These are phyloP conservation scores for Palythoa caribaeorum DNA, from an alignment of 92 coral and sea anemone species.

Conservation along the genomic window DNA sequence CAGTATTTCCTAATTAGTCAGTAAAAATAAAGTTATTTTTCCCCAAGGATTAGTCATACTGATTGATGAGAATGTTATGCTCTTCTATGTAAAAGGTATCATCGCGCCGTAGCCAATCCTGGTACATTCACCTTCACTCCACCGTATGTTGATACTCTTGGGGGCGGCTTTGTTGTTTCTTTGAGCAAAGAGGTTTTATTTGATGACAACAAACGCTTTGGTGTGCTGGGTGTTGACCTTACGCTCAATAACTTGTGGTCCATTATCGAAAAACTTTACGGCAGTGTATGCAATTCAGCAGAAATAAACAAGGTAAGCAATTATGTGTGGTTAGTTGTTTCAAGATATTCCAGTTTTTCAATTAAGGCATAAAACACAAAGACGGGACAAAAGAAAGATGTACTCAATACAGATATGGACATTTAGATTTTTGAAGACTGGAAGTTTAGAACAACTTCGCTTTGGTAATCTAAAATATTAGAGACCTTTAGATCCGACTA, in stretches of 20 bases:
- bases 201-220: conserved; percentile 16
- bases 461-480: too few species aligned
- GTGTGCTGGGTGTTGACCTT: conserved; percentile 28
- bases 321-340: not conserved
- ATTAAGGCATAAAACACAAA: too few species aligned
- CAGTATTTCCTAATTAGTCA: too few species aligned
- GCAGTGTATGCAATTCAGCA: conserved; percentile 4
- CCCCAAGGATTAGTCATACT: too few species aligned
- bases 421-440: too few species aligned
- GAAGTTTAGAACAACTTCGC: too few species aligned
- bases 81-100: too few species aligned
- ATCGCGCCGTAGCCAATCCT: conserved; percentile 35
- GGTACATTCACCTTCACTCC: conserved; percentile 17
- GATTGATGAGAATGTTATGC: too few species aligned
- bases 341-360: not conserved
- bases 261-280: conserved; percentile 24
- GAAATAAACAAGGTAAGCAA: not conserved
- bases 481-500: too few species aligned
- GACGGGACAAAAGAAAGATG: too few species aligned
- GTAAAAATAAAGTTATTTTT: too few species aligned
- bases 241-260: conserved; percentile 16
- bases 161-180: conserved; percentile 32
- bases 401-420: too few species aligned
- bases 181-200: conserved; percentile 31
- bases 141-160: conserved; percentile 18